Base-by-base conservation (phyloP, 1,140 invertebrate genomes). In the Zophobas morio region DNA sequence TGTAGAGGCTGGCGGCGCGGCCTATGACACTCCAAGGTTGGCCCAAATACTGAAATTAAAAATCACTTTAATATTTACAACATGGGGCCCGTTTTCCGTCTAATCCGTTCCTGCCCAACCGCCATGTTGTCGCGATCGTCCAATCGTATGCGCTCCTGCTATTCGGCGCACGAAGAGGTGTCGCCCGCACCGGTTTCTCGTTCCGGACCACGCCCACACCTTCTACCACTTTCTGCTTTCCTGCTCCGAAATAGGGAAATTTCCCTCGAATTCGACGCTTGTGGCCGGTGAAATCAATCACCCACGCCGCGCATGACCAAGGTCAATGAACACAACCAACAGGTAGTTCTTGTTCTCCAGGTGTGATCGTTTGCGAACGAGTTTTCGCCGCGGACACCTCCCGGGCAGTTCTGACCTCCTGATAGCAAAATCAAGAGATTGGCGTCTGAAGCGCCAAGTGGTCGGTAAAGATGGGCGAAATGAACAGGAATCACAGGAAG, bases 1-100 rank as follows among this genome's bases (percentile, higher is more conserved):
- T 94, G 80, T 94, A 94, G 1, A 94, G 86, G 81, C 92, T 93
- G 0, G 93, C 93, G 1, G 92, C 93, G 54, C 93, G 88, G 35
- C 91, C 92, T 32, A 94, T 85, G 0, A 93, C 91, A 0, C 92
- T 92, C 92, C 92, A 94, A 0, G 91, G 90, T 87, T 90, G 89
- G 0, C 90, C 90, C 54, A 93, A 87, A 76, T 88, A 88, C 92
- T 93, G 80, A 82, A 81, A 82, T 37, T 20, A 78, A 76, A 47
- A 73, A 74, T 53, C 8, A 46, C 42, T 3, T 3, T 46, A 46
- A 4, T 46, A 4, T 46, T 35, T 39, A 37, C 47, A 20, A 56
- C 34, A 2, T 6, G 4, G 42, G 20, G 32, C 6, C 1, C 32
- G 37, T 35, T 20, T 71, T 56, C 36, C 40, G 8, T 76, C 39